A percentile compares a stretch with the other conserved stretches of the same genome.
These are phyloP conservation scores for Meliscaeva auricollis DNA, from an alignment of 2,888 invertebrate genomes.

Conservation along the genomic window DNA sequence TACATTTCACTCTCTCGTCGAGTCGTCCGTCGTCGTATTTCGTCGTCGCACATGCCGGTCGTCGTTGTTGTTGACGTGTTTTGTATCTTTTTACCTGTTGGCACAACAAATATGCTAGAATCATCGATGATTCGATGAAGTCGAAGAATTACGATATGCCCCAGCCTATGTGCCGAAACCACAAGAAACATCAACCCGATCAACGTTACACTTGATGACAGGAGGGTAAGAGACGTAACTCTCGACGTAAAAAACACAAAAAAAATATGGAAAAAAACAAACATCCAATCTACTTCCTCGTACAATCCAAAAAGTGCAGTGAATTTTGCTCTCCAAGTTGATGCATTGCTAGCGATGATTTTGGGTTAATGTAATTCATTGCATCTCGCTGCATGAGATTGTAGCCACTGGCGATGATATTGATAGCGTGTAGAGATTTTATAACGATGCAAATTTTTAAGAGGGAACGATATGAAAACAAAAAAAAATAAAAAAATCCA, in stretches of 20 bases:
- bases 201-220: conserved; percentile 22
- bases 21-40: conserved; percentile 52
- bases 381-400: conserved; percentile 71
- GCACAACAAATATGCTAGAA: conserved; percentile 57
- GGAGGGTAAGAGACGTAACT: conserved; percentile 2
- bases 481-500: background rate
- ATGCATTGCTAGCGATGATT: conserved; percentile 73
- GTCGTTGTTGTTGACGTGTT: conserved; percentile 66
- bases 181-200: conserved; percentile 39
- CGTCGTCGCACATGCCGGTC: no score
- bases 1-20: conserved; percentile 49
- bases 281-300: conserved; percentile 68
- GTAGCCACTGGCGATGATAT: conserved; percentile 70
- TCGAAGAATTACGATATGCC: conserved; percentile 40
- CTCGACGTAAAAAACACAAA: background rate
- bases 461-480: background rate
- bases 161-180: conserved; percentile 32
- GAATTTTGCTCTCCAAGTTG: conserved; percentile 51
- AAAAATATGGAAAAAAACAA: conserved; percentile 36
- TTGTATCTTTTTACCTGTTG: conserved; percentile 72
- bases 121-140: conserved; percentile 65
- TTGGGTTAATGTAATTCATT: conserved; percentile 76
- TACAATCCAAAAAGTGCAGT: conserved; percentile 52
- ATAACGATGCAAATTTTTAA: conserved; percentile 51
- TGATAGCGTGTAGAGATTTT: conserved; percentile 66